Evolutionary conservation across 2,113 vertebrate genomes (phyloP), one percentile per base, ranked within the genome.

Genomic region (Dermatemys mawii): DNA sequence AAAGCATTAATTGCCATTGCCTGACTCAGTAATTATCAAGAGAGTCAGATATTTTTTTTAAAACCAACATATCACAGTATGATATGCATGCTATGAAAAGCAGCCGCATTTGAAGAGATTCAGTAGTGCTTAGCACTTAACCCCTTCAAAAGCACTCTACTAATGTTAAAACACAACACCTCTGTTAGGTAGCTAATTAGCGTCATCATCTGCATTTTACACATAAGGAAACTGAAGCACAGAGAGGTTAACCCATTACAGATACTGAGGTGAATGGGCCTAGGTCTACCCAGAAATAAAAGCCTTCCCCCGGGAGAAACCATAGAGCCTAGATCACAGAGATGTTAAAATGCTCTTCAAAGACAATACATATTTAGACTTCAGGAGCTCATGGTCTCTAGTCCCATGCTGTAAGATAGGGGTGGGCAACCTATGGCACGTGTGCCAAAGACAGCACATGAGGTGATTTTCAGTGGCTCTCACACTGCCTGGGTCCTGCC

Each of bases 1-100:
- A 97, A 94, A 89, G 51, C 94, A 97, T 97, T 98, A 98, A 98
- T 98, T 98, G 98, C 97, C 75, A 84, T 90, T 97, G 94, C 94
- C 94, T 2, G 22, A 94, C 95, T 98, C 97, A 97, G 96, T 98
- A 98, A 97, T 97, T 97, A 97, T 93, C 93, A 89, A 97, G 94
- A 96, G 86, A 96, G 97, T 96, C 94, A 95, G 97, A 97, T 94
- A 84, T 26, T 84, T 93, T n/a, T 70, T 95, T 89, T 94, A 46
- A 73, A 93, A 93, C 79, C 29, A 84, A 89, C 84, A 87, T 46
- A 89, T 95, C 82, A 90, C 32, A 54, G 87, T 63, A 79, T 85
- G 73, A 89, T 92, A 78, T 1, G 51, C 81, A 84, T 0, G 4
- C 86, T 95, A 81, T 53, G 89, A 95, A 86, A 93, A 81, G 88